Percentiles rank a stretch among this genome's conserved stretches.
Conservation (phyloP, 2,113 vertebrate genomes). For the Pseudorectes ferrugineus region DNA sequence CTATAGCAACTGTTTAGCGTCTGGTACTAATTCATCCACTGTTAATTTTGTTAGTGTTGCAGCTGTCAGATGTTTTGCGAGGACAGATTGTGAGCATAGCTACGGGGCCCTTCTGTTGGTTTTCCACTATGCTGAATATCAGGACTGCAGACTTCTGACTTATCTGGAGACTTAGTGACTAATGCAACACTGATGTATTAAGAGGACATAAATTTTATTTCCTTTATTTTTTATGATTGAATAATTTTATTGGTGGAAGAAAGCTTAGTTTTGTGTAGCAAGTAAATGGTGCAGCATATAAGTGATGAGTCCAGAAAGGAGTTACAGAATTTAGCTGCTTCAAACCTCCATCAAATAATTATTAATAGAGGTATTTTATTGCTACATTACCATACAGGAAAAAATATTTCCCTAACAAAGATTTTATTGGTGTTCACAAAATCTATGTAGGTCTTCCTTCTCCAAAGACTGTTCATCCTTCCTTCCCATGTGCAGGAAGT, state of each 20-base stretch:
- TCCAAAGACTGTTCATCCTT: not conserved
- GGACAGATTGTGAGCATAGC: slow-evolving; percentile 90
- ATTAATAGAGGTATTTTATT: not conserved
- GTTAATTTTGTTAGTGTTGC: slow-evolving; percentile 94
- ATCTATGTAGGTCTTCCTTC: not conserved
- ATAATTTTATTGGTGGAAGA: slow-evolving; percentile 5
- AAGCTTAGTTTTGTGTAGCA: not conserved
- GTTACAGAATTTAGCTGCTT: not conserved
- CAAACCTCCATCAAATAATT: not conserved
- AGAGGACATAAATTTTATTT: slow-evolving; percentile 48
- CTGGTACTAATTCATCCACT: slow-evolving; percentile 96
- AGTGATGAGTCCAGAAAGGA: not conserved
- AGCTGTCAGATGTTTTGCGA: slow-evolving; percentile 85
- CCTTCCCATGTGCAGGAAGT: not conserved
- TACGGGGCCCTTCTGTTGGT: slow-evolving; percentile 90
- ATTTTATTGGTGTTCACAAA: not conserved
- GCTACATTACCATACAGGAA: not conserved
- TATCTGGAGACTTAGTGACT: slow-evolving; percentile 67
- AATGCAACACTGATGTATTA: slow-evolving; percentile 46
- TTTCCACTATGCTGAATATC: slow-evolving; percentile 87
- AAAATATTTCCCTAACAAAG: not conserved
- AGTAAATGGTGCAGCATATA: not conserved
- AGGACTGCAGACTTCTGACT: slow-evolving; percentile 80
- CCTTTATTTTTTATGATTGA: slow-evolving; percentile 5
- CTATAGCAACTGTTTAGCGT: slow-evolving; percentile 79